Evolutionary conservation across 2,113 vertebrate genomes (phyloP).

Genomic region (Numida meleagris): DNA sequence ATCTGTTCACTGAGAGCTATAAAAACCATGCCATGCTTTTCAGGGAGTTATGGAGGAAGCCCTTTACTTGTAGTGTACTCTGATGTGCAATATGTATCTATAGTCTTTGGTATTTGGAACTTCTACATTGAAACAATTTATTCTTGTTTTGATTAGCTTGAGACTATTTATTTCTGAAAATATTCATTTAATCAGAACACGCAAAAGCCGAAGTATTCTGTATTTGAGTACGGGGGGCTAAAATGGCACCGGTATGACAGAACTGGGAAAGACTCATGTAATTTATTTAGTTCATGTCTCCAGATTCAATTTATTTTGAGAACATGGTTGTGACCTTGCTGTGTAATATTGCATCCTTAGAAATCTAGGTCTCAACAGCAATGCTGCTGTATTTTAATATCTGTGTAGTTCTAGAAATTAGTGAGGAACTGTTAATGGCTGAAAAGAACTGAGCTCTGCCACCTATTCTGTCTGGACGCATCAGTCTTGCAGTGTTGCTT

Average conservation of each 20-base stretch:
- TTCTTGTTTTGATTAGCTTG: not conserved
- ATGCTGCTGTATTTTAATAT: not conserved
- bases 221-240: not conserved
- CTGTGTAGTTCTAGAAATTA: not conserved
- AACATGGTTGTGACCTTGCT: not conserved
- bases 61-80: not conserved
- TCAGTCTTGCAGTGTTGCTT: not conserved
- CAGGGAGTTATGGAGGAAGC: not conserved
- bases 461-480: not conserved
- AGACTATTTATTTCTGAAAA: not conserved
- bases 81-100: accelerated
- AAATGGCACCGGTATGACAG: not conserved
- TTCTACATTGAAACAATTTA: not conserved
- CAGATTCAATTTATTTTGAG: not conserved
- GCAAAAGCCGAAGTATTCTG: not conserved
- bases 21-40: not conserved
- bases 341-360: not conserved
- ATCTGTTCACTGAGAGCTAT: not conserved
- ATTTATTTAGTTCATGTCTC: not conserved
- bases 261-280: not conserved
- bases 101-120: not conserved
- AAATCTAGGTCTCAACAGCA: not conserved
- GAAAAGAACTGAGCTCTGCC: not conserved
- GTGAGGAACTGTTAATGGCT: not conserved
- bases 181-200: not conserved